Evolutionary conservation across 2,888 invertebrate genomes (phyloP).

Genomic region (Cephus sareptanus): DNA sequence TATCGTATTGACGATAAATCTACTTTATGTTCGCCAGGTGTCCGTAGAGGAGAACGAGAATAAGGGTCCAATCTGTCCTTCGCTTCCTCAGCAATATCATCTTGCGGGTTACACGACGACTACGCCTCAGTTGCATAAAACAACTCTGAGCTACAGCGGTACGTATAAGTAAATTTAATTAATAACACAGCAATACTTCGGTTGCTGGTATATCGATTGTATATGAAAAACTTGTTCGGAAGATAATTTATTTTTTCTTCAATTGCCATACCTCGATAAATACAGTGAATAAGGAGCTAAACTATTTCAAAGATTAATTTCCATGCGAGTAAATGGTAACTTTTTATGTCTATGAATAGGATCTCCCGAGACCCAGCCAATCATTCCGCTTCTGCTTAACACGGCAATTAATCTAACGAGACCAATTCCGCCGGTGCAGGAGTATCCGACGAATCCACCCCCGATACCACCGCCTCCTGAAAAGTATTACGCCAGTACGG

Average conservation of each 20-base stretch:
- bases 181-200: too few relatives aligned
- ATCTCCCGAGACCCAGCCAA: slow-evolving; percentile 56
- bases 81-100: slow-evolving; percentile 61
- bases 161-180: slow-evolving; percentile 29
- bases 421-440: slow-evolving; percentile 59
- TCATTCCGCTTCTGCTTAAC: slow-evolving; percentile 60
- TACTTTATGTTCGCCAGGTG: slow-evolving; percentile 51
- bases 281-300: too few relatives aligned
- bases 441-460: slow-evolving; percentile 68
- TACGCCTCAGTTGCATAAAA: slow-evolving; percentile 59
- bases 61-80: slow-evolving; percentile 65
- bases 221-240: too few relatives aligned
- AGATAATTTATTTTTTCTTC: too few relatives aligned
- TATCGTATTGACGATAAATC: not conserved
- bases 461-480: slow-evolving; percentile 77
- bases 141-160: slow-evolving; percentile 57
- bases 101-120: slow-evolving; percentile 55
- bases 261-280: too few relatives aligned
- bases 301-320: too few relatives aligned
- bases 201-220: too few relatives aligned
- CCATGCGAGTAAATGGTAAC: not conserved
- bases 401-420: slow-evolving; percentile 59
- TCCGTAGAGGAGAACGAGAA: slow-evolving; percentile 57
- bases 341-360: slow-evolving; percentile 33
- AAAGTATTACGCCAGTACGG: slow-evolving; percentile 79